A percentile compares a stretch with the other conserved stretches of the same genome.
These are phyloP conservation scores for Hippasteria phrygiana DNA, from an alignment of 53 echinoderm and acorn worm genomes.

Conservation along the genomic window DNA sequence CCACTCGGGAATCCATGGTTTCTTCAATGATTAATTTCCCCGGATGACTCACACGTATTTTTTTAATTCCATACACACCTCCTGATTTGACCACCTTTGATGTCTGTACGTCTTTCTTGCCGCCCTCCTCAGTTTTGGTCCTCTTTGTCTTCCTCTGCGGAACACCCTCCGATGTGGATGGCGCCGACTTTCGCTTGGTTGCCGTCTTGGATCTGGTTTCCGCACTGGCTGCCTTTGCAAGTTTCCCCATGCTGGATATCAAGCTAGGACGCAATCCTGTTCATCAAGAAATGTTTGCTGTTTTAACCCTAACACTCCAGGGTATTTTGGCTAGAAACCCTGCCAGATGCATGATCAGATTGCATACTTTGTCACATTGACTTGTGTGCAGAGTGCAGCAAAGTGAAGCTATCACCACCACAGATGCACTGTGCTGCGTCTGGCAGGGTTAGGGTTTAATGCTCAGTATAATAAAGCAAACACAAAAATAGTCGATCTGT, in stretches of 20 bases:
- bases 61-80: background rate
- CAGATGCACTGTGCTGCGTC: too few relatives aligned
- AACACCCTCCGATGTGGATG: conserved; percentile 6
- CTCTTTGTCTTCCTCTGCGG: background rate
- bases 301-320: background rate
- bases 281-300: background rate
- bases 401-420: too few relatives aligned
- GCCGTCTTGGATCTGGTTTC: background rate
- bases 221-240: background rate
- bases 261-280: background rate
- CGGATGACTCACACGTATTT: too few relatives aligned
- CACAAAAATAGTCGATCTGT: too few relatives aligned
- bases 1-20: too few relatives aligned
- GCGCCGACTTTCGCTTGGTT: conserved; percentile 15
- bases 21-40: too few relatives aligned
- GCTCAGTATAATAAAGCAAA: too few relatives aligned
- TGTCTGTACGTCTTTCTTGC: background rate
- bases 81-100: background rate
- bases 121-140: background rate
- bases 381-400: too few relatives aligned
- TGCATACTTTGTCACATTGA: too few relatives aligned
- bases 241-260: background rate
- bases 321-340: too few relatives aligned
- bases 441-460: too few relatives aligned
- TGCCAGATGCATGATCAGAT: too few relatives aligned